phyloP scores from a whole-genome alignment of 2,113 vertebrate species.

The Suricata suricatta region DNA sequence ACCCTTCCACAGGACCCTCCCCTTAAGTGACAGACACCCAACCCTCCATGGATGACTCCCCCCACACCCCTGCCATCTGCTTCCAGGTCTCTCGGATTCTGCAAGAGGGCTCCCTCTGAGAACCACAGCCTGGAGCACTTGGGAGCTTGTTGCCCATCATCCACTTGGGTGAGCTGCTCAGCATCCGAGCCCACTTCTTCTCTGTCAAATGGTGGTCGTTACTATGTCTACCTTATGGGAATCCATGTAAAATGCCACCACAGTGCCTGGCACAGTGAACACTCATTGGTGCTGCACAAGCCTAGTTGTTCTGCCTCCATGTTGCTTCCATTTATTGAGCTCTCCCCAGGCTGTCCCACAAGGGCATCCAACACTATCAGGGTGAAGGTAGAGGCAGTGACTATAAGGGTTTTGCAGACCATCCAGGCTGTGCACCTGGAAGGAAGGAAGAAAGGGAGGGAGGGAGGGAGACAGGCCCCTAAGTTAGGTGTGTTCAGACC shows the following conservation, averaged over 20 bases:
- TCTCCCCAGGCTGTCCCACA: not conserved
- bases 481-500: not conserved
- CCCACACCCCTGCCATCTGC: not conserved
- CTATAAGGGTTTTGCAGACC: not conserved
- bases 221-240: not conserved
- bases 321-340: not conserved
- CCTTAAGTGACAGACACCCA: not conserved
- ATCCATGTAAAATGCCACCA: not conserved
- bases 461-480: not conserved
- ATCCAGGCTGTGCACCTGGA: not conserved
- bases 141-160: not conserved
- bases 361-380: not conserved
- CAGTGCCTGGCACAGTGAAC: not conserved
- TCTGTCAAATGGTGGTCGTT: not conserved
- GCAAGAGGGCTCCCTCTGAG: not conserved
- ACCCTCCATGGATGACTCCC: not conserved
- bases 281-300: too few relatives aligned
- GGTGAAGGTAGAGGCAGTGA: too few relatives aligned
- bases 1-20: not conserved
- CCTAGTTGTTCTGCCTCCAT: not conserved
- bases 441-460: not conserved
- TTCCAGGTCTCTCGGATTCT: not conserved
- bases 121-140: not conserved
- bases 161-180: not conserved
- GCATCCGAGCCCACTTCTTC: not conserved